Percentiles rank a stretch among this genome's conserved stretches.
phyloP scores from a whole-genome alignment of 2,888 invertebrate genomes.

The Acanthopleura granulata region DNA sequence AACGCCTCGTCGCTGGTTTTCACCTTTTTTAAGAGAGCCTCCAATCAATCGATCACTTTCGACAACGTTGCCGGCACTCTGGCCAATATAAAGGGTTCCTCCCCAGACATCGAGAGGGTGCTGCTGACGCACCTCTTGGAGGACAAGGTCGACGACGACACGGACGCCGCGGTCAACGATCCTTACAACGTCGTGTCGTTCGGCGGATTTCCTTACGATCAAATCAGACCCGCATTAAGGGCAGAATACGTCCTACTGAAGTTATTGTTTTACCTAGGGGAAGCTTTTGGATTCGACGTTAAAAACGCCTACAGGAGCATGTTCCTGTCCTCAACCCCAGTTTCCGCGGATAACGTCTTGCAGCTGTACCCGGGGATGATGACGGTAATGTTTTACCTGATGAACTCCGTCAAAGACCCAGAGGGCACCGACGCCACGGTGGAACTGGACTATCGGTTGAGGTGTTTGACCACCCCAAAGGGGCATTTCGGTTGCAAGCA shows the following conservation, averaged over 20 bases:
- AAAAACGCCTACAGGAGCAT: not conserved
- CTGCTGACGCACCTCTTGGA: not conserved
- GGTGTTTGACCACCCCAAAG: not conserved
- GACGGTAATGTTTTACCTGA: conserved; percentile 1
- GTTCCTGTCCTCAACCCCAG: not conserved
- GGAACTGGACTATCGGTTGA: not conserved
- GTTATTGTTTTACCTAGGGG: not conserved
- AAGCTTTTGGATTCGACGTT: not conserved
- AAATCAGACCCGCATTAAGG: not conserved
- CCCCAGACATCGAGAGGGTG: not conserved
- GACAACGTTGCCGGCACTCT: not conserved
- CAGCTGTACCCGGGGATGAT: not conserved
- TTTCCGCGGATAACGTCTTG: not conserved
- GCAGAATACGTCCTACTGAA: not conserved
- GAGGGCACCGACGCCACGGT: not conserved
- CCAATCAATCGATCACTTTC: not conserved
- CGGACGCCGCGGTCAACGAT: not conserved
- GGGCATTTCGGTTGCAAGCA: not conserved
- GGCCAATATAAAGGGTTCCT: not conserved
- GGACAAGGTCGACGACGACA: not conserved
- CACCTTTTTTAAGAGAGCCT: not conserved
- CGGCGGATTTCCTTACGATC: not conserved
- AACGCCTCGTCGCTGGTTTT: not conserved
- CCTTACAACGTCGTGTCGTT: conserved; percentile 4
- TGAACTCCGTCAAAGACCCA: not conserved